Base-by-base conservation (phyloP, 2,797 vertebrate genomes). In the Ctenopoma kingsleyae region DNA sequence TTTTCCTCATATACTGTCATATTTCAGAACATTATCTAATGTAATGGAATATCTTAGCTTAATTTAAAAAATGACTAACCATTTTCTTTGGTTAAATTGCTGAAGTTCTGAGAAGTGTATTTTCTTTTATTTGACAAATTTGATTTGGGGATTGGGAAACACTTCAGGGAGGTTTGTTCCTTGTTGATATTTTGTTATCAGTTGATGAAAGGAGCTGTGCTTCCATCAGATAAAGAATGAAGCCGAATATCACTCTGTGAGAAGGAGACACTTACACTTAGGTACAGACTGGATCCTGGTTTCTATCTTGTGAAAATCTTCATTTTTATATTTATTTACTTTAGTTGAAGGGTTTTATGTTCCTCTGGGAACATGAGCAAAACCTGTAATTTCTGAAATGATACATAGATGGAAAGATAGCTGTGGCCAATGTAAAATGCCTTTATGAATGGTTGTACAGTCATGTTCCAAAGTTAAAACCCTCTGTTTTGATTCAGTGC, bases 171-270 rank as follows among this genome's bases (percentile, higher is more conserved):
- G 22, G 12, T 56, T 38, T 2, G 9, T 22, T 13, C 12, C 65
- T 44, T 30, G 53, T 16, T 15, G 41, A 50, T 64, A 53, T 58
- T 71, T 13, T 57, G 22, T 36, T 32, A 38, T 43, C 25, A 0
- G 32, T 8, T 16, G 22, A 49, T 43, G 20, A 16, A 38, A 13
- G 36, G 9, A 38, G 2, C 12, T 6, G 36, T 38, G 36, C 13
- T 41, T 5, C 40, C 17, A 16, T n/a, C 19, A 23, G 54, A 73
- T 47, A 10, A 68, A 19, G 23, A 67, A 22, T 10, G 12, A 38
- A 17, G 41, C 25, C 2, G 35, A 58, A 46, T 12, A n/a, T 62
- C 49, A 32, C 13, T 12, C 20, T 22, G 59, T 15, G 35, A 48
- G 20, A 30, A 40, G 25, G 19, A 13, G 40, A 3, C 41, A 32